Base-by-base conservation (phyloP, 2,888 invertebrate genomes). In the Aleiodes alternator region DNA sequence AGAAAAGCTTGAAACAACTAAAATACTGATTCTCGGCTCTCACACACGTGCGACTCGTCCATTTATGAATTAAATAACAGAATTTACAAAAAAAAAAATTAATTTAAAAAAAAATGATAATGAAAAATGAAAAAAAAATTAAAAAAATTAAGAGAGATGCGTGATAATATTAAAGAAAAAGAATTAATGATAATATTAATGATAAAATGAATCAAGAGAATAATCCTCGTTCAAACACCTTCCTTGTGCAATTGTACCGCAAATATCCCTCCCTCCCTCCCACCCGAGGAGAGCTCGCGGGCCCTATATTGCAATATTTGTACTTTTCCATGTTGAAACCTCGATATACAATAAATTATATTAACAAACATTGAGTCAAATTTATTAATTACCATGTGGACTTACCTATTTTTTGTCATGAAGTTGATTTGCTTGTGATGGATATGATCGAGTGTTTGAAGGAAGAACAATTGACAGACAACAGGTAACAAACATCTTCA, bases 301-400 rank as follows among this genome's bases (percentile, higher is more conserved):
- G 88, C 89, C 88, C 89, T 87, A 89, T 87, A 89, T 87, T 89
- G 89, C 89, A 89, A 89, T 89, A 89, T 89, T 89, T 89, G 89
- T 89, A 89, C 89, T 89, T 89, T 89, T 89, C 89, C 89, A 89
- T 89, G 88, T 89, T 89, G 88, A 89, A 89, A 89, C 87, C 88
- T 88, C 89, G 88, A 89, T 89, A 88, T 89, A 88, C 88, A 89
- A 89, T 89, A 89, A 89, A 89, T 89, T 88, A 89, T 89, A 89
- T 89, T 89, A 89, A 89, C 86, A 89, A 89, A 89, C 87, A 88
- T 88, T 86, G 43, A 43, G 43, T 43, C 43, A 43, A 43, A 9
- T 43, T 11, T 9, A 43, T 43, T 43, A 0, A 7, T 9, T 43
- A 43, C 38, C 38, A 11, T 9, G 4, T 11, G 7, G 7, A 43